Percentiles rank a stretch among this genome's conserved stretches.
phyloP scores from a whole-genome alignment of 2,113 vertebrate genomes.

The Dasyprocta punctata region DNA sequence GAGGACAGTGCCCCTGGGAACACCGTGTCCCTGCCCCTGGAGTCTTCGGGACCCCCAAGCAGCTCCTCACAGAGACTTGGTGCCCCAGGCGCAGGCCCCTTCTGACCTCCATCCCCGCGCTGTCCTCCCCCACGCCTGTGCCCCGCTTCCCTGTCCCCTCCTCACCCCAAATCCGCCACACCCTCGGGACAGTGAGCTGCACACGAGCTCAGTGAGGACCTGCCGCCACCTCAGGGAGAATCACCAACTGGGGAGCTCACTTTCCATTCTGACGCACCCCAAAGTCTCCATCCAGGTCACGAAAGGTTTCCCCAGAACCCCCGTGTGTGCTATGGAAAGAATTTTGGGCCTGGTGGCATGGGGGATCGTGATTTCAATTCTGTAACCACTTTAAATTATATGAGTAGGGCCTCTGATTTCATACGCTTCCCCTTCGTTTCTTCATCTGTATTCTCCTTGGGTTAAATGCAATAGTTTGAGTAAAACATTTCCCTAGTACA shows the following conservation, averaged over 20 bases:
- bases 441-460: background rate
- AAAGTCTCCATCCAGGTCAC: too few relatives aligned
- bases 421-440: background rate
- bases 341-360: background rate
- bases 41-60: background rate
- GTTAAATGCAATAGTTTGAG: background rate
- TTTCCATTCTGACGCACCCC: background rate
- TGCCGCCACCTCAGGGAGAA: background rate
- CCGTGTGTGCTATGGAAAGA: background rate
- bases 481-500: background rate
- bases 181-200: background rate
- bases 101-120: background rate
- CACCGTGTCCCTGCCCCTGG: background rate
- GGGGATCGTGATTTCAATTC: background rate
- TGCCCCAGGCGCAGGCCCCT: accelerated
- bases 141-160: background rate
- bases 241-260: too few relatives aligned
- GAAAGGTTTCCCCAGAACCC: background rate
- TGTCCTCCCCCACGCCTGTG: background rate
- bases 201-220: background rate
- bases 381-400: background rate
- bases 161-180: background rate
- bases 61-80: accelerated
- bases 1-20: background rate
- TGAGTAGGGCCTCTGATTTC: background rate